Evolutionary conservation across 1,140 invertebrate species (phyloP).

Genomic region (Galleria mellonella): DNA sequence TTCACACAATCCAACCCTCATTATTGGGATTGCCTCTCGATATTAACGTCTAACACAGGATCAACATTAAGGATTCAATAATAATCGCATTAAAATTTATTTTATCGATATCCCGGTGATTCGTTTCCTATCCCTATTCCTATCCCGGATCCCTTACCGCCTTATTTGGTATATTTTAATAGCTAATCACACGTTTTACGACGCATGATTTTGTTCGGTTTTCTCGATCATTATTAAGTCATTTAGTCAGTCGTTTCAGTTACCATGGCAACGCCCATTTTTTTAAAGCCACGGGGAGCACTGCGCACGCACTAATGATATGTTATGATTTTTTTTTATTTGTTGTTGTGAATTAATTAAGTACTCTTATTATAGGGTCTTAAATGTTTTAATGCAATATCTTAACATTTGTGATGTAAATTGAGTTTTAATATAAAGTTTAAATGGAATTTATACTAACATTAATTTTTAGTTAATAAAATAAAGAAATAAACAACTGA

Average conservation of each 20-base stretch:
- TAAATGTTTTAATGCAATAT: not conserved
- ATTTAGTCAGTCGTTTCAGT: conserved; percentile 57
- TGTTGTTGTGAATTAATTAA: conserved; percentile 10
- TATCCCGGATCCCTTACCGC: conserved; percentile 20
- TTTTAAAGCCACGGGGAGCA: conserved; percentile 19
- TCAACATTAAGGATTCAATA: too few species aligned
- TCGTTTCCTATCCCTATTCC: not conserved
- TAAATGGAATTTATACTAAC: too few species aligned
- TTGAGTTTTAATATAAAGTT: too few species aligned
- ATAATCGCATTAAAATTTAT: too few species aligned
- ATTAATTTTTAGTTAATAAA: too few species aligned
- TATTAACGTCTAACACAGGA: too few species aligned
- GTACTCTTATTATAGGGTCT: too few species aligned
- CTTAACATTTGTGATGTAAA: not conserved
- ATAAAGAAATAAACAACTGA: too few species aligned
- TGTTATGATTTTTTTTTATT: conserved; percentile 37
- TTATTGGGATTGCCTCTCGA: too few species aligned
- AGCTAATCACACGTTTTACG: conserved; percentile 60
- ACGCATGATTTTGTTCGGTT: conserved; percentile 50
- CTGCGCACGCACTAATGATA: conserved; percentile 43
- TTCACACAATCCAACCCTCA: too few species aligned
- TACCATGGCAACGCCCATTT: conserved; percentile 50
- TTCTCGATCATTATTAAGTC: conserved; percentile 59
- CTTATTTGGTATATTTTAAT: conserved; percentile 21
- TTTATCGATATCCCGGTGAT: conserved; percentile 3